Evolutionary conservation across 2,888 invertebrate species (phyloP).

Genomic region (Icerya purchasi): DNA sequence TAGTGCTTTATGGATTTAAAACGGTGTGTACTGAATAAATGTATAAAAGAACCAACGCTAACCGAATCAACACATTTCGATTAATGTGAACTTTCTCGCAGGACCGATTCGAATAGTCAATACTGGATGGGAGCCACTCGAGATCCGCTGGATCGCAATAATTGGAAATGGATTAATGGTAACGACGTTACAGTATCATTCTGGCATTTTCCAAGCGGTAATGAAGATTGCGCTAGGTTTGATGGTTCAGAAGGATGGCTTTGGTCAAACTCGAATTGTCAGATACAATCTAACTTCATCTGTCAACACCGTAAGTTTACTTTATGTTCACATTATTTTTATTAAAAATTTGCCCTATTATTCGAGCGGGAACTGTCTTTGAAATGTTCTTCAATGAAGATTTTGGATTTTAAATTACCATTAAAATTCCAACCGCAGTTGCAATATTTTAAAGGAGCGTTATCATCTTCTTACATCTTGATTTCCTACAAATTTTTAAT

Average conservation of each 20-base stretch:
- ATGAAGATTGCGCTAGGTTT: constrained; percentile 67
- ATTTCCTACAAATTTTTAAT: too few species aligned
- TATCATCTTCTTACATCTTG: too few species aligned
- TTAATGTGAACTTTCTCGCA: too few species aligned
- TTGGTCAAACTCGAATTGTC: constrained; percentile 81
- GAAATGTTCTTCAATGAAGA: too few species aligned
- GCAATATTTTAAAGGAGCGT: too few species aligned
- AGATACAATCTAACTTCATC: constrained; percentile 62
- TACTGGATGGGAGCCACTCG: constrained; percentile 87
- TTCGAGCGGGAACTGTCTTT: neutral
- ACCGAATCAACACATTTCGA: too few species aligned
- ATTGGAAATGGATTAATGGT: constrained; percentile 80
- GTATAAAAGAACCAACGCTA: too few species aligned
- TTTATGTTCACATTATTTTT: constrained; percentile 1
- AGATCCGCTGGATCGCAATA: constrained; percentile 50
- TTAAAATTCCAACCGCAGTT: too few species aligned
- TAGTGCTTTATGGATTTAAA: too few species aligned
- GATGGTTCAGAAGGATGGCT: constrained; percentile 87
- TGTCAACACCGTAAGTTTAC: constrained; percentile 83
- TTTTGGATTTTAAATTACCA: too few species aligned
- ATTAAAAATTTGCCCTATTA: neutral
- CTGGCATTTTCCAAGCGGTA: constrained; percentile 70
- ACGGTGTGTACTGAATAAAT: too few species aligned
- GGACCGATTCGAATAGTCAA: constrained; percentile 73
- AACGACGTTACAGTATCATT: constrained; percentile 74